Evolutionary conservation across 2,113 vertebrate genomes (phyloP).

Genomic region (Anas platyrhynchos): DNA sequence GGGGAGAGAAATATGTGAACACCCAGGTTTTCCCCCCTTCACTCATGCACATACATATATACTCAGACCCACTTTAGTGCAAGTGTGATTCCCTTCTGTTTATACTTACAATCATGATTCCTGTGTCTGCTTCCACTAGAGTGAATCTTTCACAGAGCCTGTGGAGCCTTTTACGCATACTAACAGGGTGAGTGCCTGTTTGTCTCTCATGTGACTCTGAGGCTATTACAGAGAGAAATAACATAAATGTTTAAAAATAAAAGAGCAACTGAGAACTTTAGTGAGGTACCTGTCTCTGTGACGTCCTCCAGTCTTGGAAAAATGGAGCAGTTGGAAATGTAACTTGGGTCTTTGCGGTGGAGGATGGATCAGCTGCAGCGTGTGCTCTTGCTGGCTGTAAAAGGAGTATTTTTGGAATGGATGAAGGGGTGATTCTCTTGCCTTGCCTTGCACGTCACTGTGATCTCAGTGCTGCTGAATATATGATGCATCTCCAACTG

Average conservation of each 20-base stretch:
- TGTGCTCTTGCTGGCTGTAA: neutral
- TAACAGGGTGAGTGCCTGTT: constrained; percentile 21
- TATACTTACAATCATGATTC: neutral
- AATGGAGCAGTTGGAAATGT: neutral
- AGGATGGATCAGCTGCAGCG: neutral
- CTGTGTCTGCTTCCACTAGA: constrained; percentile 7
- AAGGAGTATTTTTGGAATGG: constrained; percentile 39
- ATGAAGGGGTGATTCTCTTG: constrained; percentile 44
- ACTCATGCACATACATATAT: neutral
- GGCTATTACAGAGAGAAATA: constrained; percentile 12
- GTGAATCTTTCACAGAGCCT: constrained; percentile 19
- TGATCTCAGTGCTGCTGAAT: constrained; percentile 56
- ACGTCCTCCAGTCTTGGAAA: neutral
- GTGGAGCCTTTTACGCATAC: constrained; percentile 16
- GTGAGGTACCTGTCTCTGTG: neutral
- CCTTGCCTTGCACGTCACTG: constrained; percentile 46
- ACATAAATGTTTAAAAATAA: neutral
- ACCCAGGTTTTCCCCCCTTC: neutral
- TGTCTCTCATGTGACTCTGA: constrained; percentile 8
- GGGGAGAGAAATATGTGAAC: neutral
- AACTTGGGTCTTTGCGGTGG: neutral
- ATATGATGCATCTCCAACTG: neutral
- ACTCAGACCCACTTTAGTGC: neutral
- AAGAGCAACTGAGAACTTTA: neutral
- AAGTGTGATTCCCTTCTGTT: neutral